These are phyloP conservation scores for Panorpa germanica DNA, from an alignment of 2,888 invertebrate genomes.

Conservation along the genomic window DNA sequence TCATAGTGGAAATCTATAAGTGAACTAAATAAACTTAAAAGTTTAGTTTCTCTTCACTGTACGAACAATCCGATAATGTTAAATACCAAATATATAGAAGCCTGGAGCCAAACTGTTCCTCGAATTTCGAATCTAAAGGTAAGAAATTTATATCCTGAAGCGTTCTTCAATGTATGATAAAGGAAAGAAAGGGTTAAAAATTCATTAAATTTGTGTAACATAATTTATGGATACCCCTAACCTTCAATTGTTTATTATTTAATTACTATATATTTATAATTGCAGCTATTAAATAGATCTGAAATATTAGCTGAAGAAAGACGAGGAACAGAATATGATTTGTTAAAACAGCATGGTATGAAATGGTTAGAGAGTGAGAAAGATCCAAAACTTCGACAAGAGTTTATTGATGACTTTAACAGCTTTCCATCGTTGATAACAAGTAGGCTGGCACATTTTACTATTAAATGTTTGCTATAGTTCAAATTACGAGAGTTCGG, in stretches of 20 bases:
- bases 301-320: constrained; percentile 47
- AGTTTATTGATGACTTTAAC: constrained; percentile 52
- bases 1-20: constrained; percentile 66
- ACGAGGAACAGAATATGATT: constrained; percentile 79
- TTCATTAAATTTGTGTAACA: no score
- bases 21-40: constrained; percentile 60
- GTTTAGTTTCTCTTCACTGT: constrained; percentile 47
- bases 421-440: constrained; percentile 52
- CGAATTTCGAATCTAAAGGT: constrained; percentile 54
- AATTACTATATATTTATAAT: no score
- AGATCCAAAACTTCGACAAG: constrained; percentile 24
- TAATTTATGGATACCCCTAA: no score
- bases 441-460: constrained; percentile 33
- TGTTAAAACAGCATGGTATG: constrained; percentile 61
- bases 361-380: constrained; percentile 45
- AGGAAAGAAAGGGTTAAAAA: no score
- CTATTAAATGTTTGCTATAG: constrained; percentile 8
- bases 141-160: no score
- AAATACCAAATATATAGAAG: constrained; percentile 45
- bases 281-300: constrained; percentile 48
- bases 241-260: no score
- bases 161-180: no score
- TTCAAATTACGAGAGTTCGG: no score
- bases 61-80: constrained; percentile 49
- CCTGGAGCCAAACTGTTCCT: constrained; percentile 63